Evolutionary conservation across 2,113 vertebrate species (phyloP), one percentile per base, ranked within the genome.

Genomic region (Mugil cephalus): DNA sequence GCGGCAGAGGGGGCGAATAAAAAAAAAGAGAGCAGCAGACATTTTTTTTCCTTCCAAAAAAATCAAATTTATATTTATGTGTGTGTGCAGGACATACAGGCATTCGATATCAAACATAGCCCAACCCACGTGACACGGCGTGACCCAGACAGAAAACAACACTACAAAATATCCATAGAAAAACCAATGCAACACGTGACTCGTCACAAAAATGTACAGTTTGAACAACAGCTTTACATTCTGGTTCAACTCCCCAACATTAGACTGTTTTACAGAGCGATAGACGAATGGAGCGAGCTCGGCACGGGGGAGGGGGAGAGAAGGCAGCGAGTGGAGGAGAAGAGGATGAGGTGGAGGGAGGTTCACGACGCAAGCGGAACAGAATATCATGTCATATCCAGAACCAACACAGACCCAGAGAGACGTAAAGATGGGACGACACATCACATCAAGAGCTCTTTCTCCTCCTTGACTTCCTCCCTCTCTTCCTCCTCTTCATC

Each of bases 131-230:
- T 82, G 59, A 89, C 82, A 85, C 74, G 71, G 76, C 75, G 77
- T 83, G 85, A 87, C 70, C 86, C 83, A 59, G 75, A 82, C 78
- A 65, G 52, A 75, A 87, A 74, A 82, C 79, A 56, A 87, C 89
- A 91, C 85, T 88, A 78, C 85, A 88, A 91, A 89, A 87, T 75
- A 85, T 80, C 79, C 64, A 93, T 93, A 90, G 77, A 92, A 88
- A 92, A 30, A 90, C 43, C 66, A 80, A 89, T 30, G 69, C 65
- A 77, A 76, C 86, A 89, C 89, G 40, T 54, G 62, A 88, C 86
- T 79, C 45, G 45, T 80, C 88, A 89, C 84, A 56, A 63, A 62
- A 82, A 84, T 77, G 15, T 92, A 91, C 87, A 80, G 78, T 88
- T 83, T 76, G 71, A 89, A 92, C 87, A 74, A 91, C 89, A 88